phyloP scores from a whole-genome alignment of 2,113 vertebrate genomes.

The Clarias batrachus region DNA sequence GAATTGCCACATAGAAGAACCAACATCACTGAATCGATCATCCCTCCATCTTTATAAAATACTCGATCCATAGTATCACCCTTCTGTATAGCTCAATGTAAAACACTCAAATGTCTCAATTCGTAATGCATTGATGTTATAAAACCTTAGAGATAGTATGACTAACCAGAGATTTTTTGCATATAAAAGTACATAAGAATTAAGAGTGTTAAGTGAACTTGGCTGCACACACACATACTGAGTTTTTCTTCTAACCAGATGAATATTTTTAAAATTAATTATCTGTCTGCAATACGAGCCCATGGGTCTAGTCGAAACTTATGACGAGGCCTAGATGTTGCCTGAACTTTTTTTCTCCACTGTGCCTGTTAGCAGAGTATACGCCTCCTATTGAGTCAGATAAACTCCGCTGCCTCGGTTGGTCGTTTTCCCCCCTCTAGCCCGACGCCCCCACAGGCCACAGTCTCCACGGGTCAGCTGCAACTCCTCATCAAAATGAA shows the following conservation, averaged over 20 bases:
- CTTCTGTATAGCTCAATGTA: not conserved
- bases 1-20: too few species aligned
- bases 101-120: not conserved
- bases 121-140: not conserved
- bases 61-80: not conserved
- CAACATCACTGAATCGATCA: too few species aligned
- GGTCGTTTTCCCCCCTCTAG: not conserved
- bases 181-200: not conserved
- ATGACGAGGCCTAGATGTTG: not conserved
- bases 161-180: not conserved
- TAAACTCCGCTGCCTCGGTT: conserved; percentile 20
- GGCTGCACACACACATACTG: too few species aligned
- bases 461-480: conserved; percentile 28
- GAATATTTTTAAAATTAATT: not conserved
- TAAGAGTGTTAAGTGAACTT: not conserved
- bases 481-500: conserved; percentile 42
- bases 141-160: not conserved
- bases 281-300: not conserved
- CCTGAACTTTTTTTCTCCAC: not conserved
- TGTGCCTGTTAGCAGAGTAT: not conserved
- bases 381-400: conserved; percentile 23
- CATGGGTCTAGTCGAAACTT: conserved; percentile 3
- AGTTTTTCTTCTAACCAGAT: not conserved
- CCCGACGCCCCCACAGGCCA: not conserved
- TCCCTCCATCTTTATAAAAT: not conserved